These are phyloP conservation scores for Hyperoodon ampullatus DNA, from an alignment of 2,113 vertebrate genomes.

Conservation along the genomic window DNA sequence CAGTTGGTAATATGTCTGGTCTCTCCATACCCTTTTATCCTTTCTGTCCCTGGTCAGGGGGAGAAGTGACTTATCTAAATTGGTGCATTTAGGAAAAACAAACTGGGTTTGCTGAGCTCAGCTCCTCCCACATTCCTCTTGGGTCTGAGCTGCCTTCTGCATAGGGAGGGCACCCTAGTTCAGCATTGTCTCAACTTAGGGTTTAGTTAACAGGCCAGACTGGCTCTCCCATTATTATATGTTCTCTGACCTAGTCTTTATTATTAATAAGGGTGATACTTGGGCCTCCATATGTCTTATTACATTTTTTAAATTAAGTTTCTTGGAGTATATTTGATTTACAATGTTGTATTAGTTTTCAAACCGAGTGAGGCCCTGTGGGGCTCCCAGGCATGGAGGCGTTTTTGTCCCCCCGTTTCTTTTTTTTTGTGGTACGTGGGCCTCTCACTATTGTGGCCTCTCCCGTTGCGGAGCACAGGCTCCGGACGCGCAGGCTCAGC, in stretches of 20 bases:
- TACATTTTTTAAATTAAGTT: not conserved
- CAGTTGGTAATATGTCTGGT: not conserved
- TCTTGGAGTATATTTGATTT: no score
- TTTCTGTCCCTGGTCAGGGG: not conserved
- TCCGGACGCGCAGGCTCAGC: no score
- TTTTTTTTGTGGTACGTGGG: no score
- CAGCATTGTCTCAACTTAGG: not conserved
- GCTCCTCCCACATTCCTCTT: not conserved
- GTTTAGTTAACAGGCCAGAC: slow-evolving; percentile 26
- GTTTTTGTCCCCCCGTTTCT: no score
- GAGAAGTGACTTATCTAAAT: not conserved
- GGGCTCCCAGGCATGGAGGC: no score
- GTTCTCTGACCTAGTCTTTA: not conserved
- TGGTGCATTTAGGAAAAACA: not conserved
- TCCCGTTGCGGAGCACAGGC: no score
- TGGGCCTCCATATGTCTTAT: not conserved
- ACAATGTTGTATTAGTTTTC: no score
- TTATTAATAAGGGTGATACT: not conserved
- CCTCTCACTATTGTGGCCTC: no score
- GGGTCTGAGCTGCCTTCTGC: not conserved
- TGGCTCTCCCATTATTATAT: not conserved
- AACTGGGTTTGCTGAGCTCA: not conserved
- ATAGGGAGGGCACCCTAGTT: not conserved
- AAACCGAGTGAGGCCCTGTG: no score
- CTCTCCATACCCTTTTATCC: not conserved